Evolutionary conservation across 2,113 vertebrate species (phyloP).

Genomic region (Tautogolabrus adspersus): DNA sequence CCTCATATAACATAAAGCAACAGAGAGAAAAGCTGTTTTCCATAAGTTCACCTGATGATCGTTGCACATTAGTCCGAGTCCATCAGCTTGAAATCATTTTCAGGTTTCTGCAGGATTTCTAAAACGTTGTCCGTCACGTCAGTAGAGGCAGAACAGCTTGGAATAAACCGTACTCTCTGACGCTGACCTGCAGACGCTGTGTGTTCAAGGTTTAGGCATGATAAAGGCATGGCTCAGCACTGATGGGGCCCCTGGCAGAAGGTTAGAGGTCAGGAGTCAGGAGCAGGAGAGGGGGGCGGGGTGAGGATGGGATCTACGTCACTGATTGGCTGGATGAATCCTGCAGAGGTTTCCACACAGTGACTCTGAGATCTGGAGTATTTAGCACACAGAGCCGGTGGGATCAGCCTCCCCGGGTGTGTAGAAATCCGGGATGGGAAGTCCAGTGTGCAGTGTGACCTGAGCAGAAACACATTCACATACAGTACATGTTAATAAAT

Average conservation of each 20-base stretch:
- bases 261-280: slow-evolving; percentile 21
- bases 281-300: neutral
- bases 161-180: slow-evolving; percentile 3
- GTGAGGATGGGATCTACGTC: slow-evolving; percentile 23
- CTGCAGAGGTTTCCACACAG: neutral
- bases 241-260: slow-evolving; percentile 33
- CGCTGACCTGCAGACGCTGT: slow-evolving; percentile 4
- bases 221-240: slow-evolving; percentile 64
- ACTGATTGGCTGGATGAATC: slow-evolving; percentile 33
- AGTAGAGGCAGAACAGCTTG: slow-evolving; percentile 9
- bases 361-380: neutral
- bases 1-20: neutral
- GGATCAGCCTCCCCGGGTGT: slow-evolving; percentile 85
- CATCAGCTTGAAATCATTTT: too few relatives aligned
- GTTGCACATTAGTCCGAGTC: slow-evolving; percentile 2
- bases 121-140: neutral
- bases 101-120: too few relatives aligned
- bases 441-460: slow-evolving; percentile 96
- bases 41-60: neutral
- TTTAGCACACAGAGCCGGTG: slow-evolving; percentile 82
- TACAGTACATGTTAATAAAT: neutral
- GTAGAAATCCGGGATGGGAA: slow-evolving; percentile 96
- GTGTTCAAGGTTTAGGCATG: slow-evolving; percentile 46
- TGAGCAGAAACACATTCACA: slow-evolving; percentile 66
- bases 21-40: neutral